Percentiles rank a stretch among this genome's conserved stretches.
Evolutionary conservation across 2,797 vertebrate genomes (phyloP).

Genomic region (Clarias platycephalus): DNA sequence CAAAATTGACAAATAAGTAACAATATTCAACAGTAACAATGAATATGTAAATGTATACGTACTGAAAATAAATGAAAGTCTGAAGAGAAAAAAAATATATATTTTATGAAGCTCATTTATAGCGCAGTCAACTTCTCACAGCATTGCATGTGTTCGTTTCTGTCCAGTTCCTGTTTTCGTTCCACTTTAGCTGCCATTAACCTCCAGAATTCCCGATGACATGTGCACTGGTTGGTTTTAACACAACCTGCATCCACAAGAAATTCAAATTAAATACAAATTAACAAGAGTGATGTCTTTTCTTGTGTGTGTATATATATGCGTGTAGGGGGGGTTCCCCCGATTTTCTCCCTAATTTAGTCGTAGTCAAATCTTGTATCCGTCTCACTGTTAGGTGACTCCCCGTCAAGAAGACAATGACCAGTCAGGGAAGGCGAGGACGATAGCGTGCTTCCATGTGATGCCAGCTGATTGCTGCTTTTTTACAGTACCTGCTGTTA

Average conservation of each 20-base stretch:
- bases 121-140: not conserved
- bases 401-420: no score
- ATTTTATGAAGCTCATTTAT: not conserved
- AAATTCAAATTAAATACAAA: constrained; percentile 22
- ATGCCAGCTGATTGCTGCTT: no score
- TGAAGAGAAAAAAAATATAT: not conserved
- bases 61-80: not conserved
- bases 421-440: no score
- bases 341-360: no score
- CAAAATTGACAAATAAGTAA: constrained; percentile 3
- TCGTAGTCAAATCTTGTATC: no score
- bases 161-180: not conserved
- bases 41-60: not conserved
- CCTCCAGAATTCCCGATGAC: not conserved
- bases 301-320: no score
- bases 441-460: no score
- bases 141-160: constrained; percentile 1
- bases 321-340: no score
- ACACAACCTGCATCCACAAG: not conserved
- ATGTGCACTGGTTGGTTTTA: not conserved
- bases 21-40: not conserved
- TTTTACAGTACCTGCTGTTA: no score
- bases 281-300: not conserved
- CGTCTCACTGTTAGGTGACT: no score
- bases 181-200: constrained; percentile 4